Evolutionary conservation across 64 coral and sea anemone genomes (phyloP).

Genomic region (Porites australiensis): DNA sequence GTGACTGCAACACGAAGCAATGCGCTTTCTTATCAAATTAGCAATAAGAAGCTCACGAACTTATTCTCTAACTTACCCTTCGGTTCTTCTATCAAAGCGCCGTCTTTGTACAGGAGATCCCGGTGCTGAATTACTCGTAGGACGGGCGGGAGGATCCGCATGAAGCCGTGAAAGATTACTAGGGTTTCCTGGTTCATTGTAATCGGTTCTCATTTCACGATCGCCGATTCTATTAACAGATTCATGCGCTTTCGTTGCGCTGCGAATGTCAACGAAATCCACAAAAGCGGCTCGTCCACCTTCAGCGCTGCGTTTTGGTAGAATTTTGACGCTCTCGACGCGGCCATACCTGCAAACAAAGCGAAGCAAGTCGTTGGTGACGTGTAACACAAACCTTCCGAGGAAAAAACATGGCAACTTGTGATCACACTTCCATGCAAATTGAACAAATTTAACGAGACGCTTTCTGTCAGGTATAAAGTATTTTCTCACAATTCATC

Average conservation of each 20-base stretch:
- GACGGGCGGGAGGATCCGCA: conserved; percentile 42
- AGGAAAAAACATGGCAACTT: not conserved
- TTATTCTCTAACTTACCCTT: conserved; percentile 84
- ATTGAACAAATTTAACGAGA: no score
- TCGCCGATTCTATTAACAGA: conserved; percentile 95
- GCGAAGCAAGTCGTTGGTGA: conserved; percentile 21
- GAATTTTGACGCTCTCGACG: conserved; percentile 94
- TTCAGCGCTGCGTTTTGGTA: conserved; percentile 90
- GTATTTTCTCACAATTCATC: no score
- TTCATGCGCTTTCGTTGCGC: conserved; percentile 98
- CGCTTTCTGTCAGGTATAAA: no score
- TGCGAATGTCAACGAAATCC: conserved; percentile 98
- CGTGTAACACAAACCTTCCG: conserved; percentile 37
- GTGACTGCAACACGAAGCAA: not conserved
- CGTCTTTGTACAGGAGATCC: conserved; percentile 78
- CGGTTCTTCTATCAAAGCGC: conserved; percentile 79
- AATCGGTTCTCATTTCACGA: conserved; percentile 95
- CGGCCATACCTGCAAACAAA: conserved; percentile 86
- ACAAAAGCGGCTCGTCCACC: conserved; percentile 97
- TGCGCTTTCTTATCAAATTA: not conserved
- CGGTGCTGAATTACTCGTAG: conserved; percentile 33
- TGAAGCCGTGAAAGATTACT: conserved; percentile 69
- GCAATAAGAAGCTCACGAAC: not conserved
- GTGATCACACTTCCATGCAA: no score
- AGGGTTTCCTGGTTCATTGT: conserved; percentile 90